Evolutionary conservation across 2,888 invertebrate species (phyloP).

Genomic region (Hofmannophila pseudospretella): DNA sequence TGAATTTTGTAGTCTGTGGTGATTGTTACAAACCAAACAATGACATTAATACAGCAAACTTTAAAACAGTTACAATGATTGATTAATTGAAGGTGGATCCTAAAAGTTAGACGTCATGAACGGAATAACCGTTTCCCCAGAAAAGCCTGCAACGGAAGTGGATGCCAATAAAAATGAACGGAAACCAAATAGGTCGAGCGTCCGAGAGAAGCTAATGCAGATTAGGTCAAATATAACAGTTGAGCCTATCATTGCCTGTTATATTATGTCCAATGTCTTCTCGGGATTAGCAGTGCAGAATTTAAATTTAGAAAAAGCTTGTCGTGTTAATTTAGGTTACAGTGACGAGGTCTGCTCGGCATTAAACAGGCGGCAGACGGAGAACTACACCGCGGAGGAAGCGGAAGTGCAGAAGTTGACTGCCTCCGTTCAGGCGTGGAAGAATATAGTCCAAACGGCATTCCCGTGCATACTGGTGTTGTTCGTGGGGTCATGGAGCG

Average conservation of each 20-base stretch:
- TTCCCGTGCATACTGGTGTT: slow-evolving; percentile 89
- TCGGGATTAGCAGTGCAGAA: slow-evolving; percentile 90
- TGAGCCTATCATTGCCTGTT: slow-evolving; percentile 82
- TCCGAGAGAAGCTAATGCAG: slow-evolving; percentile 64
- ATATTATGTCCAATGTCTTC: slow-evolving; percentile 82
- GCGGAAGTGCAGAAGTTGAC: slow-evolving; percentile 83
- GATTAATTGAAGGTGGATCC: slow-evolving; percentile 28
- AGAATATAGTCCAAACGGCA: slow-evolving; percentile 88
- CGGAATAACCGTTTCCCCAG: slow-evolving; percentile 52
- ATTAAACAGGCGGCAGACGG: slow-evolving; percentile 83
- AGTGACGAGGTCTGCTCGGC: slow-evolving; percentile 85
- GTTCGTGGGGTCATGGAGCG: slow-evolving; percentile 90
- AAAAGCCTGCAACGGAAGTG: slow-evolving; percentile 46
- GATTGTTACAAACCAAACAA: slow-evolving; percentile 5
- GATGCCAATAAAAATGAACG: slow-evolving; percentile 38
- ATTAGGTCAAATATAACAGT: slow-evolving; percentile 81
- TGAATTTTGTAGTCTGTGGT: not conserved
- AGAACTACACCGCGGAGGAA: slow-evolving; percentile 74
- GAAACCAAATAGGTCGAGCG: slow-evolving; percentile 41
- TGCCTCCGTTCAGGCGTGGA: slow-evolving; percentile 89
- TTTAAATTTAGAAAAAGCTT: slow-evolving; percentile 84
- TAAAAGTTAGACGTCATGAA: slow-evolving; percentile 51
- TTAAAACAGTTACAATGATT: slow-evolving; percentile 28
- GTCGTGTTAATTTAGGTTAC: slow-evolving; percentile 87
- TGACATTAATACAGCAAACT: slow-evolving; percentile 7